Conservation (phyloP, 2,888 invertebrate genomes). For the Deilephila elpenor region DNA sequence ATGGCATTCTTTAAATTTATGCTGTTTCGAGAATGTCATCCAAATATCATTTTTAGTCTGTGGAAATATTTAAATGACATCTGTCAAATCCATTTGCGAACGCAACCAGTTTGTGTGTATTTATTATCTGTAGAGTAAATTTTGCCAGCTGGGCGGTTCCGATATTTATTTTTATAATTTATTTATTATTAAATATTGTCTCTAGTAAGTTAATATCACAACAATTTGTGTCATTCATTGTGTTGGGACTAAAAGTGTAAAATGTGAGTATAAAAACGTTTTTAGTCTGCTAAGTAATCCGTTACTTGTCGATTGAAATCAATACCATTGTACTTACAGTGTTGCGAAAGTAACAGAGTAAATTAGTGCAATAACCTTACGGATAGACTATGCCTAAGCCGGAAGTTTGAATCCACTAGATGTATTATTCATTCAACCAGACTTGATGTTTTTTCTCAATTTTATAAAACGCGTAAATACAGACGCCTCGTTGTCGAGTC, state of each 20-base stretch:
- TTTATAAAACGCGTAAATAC: background rate
- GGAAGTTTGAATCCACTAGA: slow-evolving; percentile 33
- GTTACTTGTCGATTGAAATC: slow-evolving; percentile 55
- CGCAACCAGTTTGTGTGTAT: slow-evolving; percentile 9
- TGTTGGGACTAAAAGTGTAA: slow-evolving; percentile 8
- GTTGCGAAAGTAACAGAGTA: slow-evolving; percentile 58
- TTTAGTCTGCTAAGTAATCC: slow-evolving; percentile 32
- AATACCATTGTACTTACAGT: slow-evolving; percentile 54
- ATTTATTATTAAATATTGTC: slow-evolving; percentile 43
- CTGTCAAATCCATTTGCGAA: slow-evolving; percentile 9
- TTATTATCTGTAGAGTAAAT: slow-evolving; percentile 38
- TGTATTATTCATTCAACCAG: slow-evolving; percentile 1
- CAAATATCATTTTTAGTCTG: background rate
- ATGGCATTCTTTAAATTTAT: too few relatives aligned
- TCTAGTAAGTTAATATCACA: background rate
- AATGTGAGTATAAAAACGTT: slow-evolving; percentile 43
- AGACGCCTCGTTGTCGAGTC: background rate
- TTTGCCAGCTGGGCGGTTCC: slow-evolving; percentile 82
- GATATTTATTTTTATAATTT: slow-evolving; percentile 58
- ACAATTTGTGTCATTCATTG: background rate
- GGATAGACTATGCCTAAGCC: slow-evolving; percentile 36
- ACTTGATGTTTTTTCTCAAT: background rate
- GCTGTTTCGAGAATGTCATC: background rate
- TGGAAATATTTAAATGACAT: background rate
- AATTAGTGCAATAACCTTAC: slow-evolving; percentile 53